phyloP scores from a whole-genome alignment of 64 coral and sea anemone genomes.

The Dendronephthya gigantea region DNA sequence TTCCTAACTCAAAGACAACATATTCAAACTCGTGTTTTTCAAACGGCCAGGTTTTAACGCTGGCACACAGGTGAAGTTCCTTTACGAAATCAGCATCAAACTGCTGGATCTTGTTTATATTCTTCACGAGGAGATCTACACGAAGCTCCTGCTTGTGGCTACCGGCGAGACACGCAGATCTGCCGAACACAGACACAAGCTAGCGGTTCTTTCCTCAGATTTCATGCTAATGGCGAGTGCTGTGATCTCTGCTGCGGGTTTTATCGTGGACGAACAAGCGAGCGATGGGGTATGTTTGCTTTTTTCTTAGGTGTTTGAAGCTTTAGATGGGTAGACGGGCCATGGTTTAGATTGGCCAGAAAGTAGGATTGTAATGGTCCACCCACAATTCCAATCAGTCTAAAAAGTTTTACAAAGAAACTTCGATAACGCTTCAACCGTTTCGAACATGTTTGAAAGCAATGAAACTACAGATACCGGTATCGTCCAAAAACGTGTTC shows the following conservation, averaged over 20 bases:
- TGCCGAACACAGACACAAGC: slow-evolving; percentile 60
- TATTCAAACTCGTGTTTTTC: too few relatives aligned
- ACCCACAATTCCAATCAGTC: too few relatives aligned
- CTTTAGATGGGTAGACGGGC: too few relatives aligned
- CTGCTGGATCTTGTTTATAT: slow-evolving; percentile 79
- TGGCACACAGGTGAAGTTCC: slow-evolving; percentile 71
- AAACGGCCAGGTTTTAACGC: slow-evolving; percentile 66
- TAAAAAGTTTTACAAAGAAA: too few relatives aligned
- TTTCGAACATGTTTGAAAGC: too few relatives aligned
- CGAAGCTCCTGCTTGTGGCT: slow-evolving; percentile 67
- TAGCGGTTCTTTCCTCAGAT: slow-evolving; percentile 67
- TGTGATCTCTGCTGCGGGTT: slow-evolving; percentile 69
- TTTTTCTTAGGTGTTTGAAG: not conserved
- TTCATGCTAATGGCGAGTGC: slow-evolving; percentile 70
- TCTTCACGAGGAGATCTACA: slow-evolving; percentile 73
- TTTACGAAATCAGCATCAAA: slow-evolving; percentile 76
- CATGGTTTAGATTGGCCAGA: too few relatives aligned
- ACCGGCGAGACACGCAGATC: slow-evolving; percentile 60
- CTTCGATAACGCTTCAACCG: too few relatives aligned
- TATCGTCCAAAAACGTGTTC: too few relatives aligned
- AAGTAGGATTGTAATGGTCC: too few relatives aligned
- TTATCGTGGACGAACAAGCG: slow-evolving; percentile 64
- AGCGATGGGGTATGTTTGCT: slow-evolving; percentile 65
- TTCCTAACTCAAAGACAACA: too few relatives aligned
- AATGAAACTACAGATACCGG: too few relatives aligned